Conservation (phyloP, 2,113 vertebrate species). For the Gallinago undulata region DNA sequence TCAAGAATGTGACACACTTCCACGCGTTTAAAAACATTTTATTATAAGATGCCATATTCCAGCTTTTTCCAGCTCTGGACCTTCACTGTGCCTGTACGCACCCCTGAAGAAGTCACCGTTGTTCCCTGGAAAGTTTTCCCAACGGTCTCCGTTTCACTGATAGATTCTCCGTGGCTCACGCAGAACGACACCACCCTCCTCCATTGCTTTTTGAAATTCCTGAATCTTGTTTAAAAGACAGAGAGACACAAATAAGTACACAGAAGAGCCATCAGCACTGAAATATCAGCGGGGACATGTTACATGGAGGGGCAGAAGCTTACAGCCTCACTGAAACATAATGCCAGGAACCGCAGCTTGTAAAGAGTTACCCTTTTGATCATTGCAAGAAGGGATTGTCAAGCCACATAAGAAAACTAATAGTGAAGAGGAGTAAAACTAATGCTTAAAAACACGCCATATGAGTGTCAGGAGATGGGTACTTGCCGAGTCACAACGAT, state of each 20-base stretch:
- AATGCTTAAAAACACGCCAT: background rate
- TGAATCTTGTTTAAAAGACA: constrained; percentile 78
- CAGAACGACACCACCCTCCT: constrained; percentile 84
- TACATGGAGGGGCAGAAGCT: background rate
- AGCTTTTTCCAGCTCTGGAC: background rate
- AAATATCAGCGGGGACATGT: background rate
- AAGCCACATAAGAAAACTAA: background rate
- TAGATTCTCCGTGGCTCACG: constrained; percentile 86
- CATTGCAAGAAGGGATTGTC: background rate
- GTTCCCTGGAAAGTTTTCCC: background rate
- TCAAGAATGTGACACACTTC: background rate
- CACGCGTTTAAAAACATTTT: background rate
- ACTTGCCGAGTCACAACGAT: constrained; percentile 82
- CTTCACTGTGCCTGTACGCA: background rate
- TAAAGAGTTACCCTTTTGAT: background rate
- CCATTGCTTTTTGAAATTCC: constrained; percentile 81
- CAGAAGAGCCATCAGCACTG: background rate
- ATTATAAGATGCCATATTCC: background rate
- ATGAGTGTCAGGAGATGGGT: background rate
- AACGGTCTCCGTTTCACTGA: background rate
- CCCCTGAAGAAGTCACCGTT: background rate
- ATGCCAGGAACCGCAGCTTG: background rate
- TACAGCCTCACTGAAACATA: background rate
- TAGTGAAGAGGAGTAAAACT: background rate
- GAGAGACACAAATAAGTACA: background rate